Evolutionary conservation across 2,797 vertebrate species (phyloP), one percentile per base, ranked within the genome.

Genomic region (Vultur gryphus): DNA sequence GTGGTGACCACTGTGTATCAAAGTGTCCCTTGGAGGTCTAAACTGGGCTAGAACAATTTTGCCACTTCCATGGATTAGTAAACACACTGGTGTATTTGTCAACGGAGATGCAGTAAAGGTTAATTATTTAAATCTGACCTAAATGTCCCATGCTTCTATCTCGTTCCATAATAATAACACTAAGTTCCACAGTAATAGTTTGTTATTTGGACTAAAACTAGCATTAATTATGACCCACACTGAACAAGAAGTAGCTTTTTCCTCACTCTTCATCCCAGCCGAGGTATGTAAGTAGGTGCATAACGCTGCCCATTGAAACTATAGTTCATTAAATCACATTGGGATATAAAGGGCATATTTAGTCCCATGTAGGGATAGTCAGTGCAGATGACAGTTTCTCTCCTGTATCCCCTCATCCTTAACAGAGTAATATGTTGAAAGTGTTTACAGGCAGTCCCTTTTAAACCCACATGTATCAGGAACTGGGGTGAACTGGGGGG

Each of bases 41-140:
- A 77, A 52, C 6, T 44, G 48, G 33, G 18, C 51, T 52, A 76
- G 73, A 76, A 76, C n/a, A 58, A 79, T 84, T 91, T 67, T 94
- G 66, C 48, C 33, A 19, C 51, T 84, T 16, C 21, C 14, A 5
- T 16, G 29, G 62, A 66, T 89, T 87, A 76, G 78, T 71, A 87
- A 94, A 87, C 2, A 4, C 20, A 16, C 9, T 33, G 24, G 24
- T 2, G 0, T 77, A 35, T 78, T 83, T 94, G 31, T 78, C 79
- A 66, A 67, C 81, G 57, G 67, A 87, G 29, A 59, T 61, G 16
- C 24, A 49, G 15, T 18, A 71, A 87, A 49, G n/a, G 46, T 89
- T 83, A 92, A 84, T 95, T 94, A 82, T 95, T 93, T 85, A 96
- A 91, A 81, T 85, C 18, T 93, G 82, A 86, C 87, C 54, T 89